Percentiles rank a stretch among this genome's conserved stretches.
phyloP scores from a whole-genome alignment of 2,888 invertebrate genomes.

The Ochropacha duplaris region DNA sequence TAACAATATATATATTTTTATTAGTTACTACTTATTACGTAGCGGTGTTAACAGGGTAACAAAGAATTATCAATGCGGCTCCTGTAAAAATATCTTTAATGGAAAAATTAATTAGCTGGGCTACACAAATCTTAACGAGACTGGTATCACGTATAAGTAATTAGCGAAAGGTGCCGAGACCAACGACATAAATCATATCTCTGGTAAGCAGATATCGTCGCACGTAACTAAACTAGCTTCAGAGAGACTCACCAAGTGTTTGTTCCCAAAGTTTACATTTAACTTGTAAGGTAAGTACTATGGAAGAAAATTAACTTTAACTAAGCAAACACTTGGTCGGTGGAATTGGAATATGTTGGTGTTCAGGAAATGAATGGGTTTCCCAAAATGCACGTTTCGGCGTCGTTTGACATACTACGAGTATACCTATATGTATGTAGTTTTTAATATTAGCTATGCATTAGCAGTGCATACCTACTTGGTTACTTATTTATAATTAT shows the following conservation, averaged over 20 bases:
- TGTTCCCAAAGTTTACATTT: constrained; percentile 25
- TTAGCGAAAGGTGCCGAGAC: constrained; percentile 48
- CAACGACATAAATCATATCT: constrained; percentile 50
- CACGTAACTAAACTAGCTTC: constrained; percentile 12
- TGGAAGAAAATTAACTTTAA: constrained; percentile 27
- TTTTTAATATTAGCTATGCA: too few relatives aligned
- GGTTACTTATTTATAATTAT: too few relatives aligned
- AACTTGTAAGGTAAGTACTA: constrained; percentile 26
- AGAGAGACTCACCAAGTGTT: constrained; percentile 7
- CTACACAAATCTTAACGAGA: constrained; percentile 46
- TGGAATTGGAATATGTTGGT: constrained; percentile 14
- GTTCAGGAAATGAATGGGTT: constrained; percentile 12
- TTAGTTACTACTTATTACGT: too few relatives aligned
- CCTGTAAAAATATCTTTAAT: constrained; percentile 13
- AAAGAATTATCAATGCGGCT: constrained; percentile 17
- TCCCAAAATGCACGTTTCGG: too few relatives aligned
- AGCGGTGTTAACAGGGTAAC: too few relatives aligned
- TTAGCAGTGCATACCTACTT: too few relatives aligned
- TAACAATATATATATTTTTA: too few relatives aligned
- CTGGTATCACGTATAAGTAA: constrained; percentile 47
- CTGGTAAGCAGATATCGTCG: constrained; percentile 21
- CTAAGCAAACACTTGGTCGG: constrained; percentile 18
- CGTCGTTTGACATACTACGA: too few relatives aligned
- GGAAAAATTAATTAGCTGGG: constrained; percentile 32
- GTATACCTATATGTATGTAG: too few relatives aligned